Conservation (phyloP, 2,888 invertebrate genomes). For the Norana najaformis region DNA sequence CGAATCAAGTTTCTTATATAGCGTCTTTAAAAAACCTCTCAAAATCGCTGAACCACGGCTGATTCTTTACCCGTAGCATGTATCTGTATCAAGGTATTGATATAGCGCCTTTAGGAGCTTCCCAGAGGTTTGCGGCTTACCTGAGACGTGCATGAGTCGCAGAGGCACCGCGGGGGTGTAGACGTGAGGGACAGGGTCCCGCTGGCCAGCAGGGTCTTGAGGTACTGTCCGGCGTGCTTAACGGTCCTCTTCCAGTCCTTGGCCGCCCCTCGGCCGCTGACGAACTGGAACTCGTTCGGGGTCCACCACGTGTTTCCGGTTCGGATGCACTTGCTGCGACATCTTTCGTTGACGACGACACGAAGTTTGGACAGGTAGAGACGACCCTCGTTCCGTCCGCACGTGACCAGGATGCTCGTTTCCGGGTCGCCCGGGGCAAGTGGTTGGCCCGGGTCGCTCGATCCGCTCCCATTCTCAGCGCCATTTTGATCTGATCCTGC, state of each 20-base stretch:
- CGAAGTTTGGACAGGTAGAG: conserved; percentile 31
- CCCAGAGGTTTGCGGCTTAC: not conserved
- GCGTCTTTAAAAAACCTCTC: not conserved
- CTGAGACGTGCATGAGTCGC: conserved; percentile 17
- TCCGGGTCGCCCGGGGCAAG: not conserved
- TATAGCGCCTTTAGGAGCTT: not conserved
- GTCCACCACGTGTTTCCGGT: conserved; percentile 34
- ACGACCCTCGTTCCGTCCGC: conserved; percentile 30
- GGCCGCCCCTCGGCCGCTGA: conserved; percentile 35
- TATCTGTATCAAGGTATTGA: not conserved
- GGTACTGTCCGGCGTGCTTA: conserved; percentile 31
- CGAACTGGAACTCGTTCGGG: conserved; percentile 36
- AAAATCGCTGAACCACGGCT: too few relatives aligned
- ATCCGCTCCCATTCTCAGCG: not conserved
- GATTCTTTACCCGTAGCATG: too few relatives aligned
- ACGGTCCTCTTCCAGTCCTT: conserved; percentile 38
- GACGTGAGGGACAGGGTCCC: conserved; percentile 24
- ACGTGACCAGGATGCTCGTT: conserved; percentile 27
- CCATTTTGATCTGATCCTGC: not conserved
- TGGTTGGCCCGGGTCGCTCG: not conserved
- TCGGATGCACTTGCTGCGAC: conserved; percentile 31
- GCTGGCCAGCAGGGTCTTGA: conserved; percentile 34
- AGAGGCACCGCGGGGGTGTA: conserved; percentile 7
- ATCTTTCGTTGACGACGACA: conserved; percentile 30
- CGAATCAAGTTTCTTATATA: not conserved